Conservation (phyloP, 2,797 vertebrate species). For the Brotula barbata region DNA sequence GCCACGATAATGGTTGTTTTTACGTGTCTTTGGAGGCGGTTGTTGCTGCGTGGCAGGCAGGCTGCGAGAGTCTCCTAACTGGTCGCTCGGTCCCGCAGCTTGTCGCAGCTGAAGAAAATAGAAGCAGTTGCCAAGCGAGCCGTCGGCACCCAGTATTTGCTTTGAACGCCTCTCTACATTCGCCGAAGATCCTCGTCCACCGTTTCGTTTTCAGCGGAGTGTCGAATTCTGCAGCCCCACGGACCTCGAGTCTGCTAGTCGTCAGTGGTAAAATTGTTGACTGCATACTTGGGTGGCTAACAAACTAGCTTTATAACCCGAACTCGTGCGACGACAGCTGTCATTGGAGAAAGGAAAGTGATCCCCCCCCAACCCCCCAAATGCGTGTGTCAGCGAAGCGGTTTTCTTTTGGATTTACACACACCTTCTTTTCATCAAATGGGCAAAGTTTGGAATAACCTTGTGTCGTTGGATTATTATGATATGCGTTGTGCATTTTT, state of each 20-base stretch:
- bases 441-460: conserved; percentile 76
- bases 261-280: conserved; percentile 63
- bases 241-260: conserved; percentile 40
- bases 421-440: conserved; percentile 70
- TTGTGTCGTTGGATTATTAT: conserved; percentile 69
- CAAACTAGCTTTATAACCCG: conserved; percentile 73
- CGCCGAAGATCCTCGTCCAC: conserved; percentile 43
- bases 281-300: conserved; percentile 75
- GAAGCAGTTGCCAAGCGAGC: conserved; percentile 75
- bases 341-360: conserved; percentile 82
- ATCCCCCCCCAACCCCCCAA: conserved; percentile 71
- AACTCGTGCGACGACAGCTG: conserved; percentile 82
- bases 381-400: conserved; percentile 62
- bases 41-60: conserved; percentile 73
- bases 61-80: conserved; percentile 69
- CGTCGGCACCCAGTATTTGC: conserved; percentile 52
- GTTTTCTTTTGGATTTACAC: conserved; percentile 70
- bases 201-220: conserved; percentile 39
- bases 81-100: conserved; percentile 75
- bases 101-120: conserved; percentile 79
- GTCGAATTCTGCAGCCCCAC: conserved; percentile 33
- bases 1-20: conserved; percentile 50
- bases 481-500: conserved; percentile 73
- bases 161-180: conserved; percentile 37
- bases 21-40: conserved; percentile 50